Base-by-base conservation (phyloP, 2,797 vertebrate genomes). In the Threskiornis aethiopicus region DNA sequence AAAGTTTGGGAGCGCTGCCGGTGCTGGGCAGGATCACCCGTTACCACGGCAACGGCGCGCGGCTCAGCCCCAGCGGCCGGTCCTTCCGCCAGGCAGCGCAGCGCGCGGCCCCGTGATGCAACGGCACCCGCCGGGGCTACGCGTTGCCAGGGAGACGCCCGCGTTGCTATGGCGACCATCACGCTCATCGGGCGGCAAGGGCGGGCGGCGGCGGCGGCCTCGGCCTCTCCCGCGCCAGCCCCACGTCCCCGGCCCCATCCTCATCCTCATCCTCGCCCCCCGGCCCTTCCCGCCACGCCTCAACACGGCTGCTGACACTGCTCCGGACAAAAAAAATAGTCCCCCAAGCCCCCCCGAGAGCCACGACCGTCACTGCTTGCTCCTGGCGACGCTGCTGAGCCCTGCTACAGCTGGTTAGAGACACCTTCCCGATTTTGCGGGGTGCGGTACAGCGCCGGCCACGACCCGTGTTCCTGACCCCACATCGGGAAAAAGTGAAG, bases 61-160 rank as follows among this genome's bases (percentile, higher is more conserved):
- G 59, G 69, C 87, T 4, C 47, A 18, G 79, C 66, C 61, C 39
- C 70, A 11, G 5, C 46, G 71, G 61, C 69, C 49, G 33, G 7
- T 4, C 75, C 75, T 5, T 3, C 6, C n/a, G 73, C 39, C 73
- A 12, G 51, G 37, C 80, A 51, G 66, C 51, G 59, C 69, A 14
- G 41, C 67, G 59, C 51, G 39, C 72, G 4, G 73, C 75, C 69
- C 82, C 78, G 73, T 9, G 58, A 83, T 16, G 84, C 66, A 98
- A 98, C 98, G 97, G 98, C 98, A 98, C 98, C 98, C 98, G 98
- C 97, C 98, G 98, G 97, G 83, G 98, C 98, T 98, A 98, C 97
- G 98, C 96, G 99, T 99, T 99, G 97, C 99, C 97, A 98, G 98
- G 98, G 99, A 97, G 98, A 99, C 97, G 90, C 97, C 98, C 97